Base-by-base conservation (phyloP, 2,888 invertebrate species). In the Sinelater perroti region DNA sequence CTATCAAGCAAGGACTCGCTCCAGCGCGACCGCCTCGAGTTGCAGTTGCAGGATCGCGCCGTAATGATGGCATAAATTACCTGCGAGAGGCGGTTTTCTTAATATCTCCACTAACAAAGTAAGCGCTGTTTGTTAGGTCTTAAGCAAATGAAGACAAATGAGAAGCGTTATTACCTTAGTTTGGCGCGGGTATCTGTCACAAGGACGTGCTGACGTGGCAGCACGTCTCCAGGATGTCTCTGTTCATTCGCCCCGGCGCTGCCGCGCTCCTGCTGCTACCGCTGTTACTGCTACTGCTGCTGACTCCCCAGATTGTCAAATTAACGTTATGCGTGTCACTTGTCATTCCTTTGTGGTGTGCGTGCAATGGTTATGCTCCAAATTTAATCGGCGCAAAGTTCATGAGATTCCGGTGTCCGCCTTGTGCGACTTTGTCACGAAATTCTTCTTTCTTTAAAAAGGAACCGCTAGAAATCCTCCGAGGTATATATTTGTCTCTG, bases 111-210 rank as follows among this genome's bases (percentile, higher is more conserved):
- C 64, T 63, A 65, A 65, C 63, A 67, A 68, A 68, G 65, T 64
- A 66, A 66, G 59, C 64, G 69, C 58, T 67, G 67, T 68, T 68
- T 68, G 69, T 66, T 67, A 63, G 67, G 71, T 74, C 70, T 73
- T 73, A 74, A 71, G 76, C 75, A 77, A 76, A 77, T 77, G 74
- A 77, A 77, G 77, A 77, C 75, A 75, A 75, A 77, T 74, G 75
- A 73, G 71, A 67, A 71, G 70, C 75, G 71, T 77, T 76, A 77
- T 76, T 77, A 76, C 77, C 75, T 76, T 73, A 72, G 75, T 75
- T 73, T 72, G 73, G 70, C 67, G 62, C 64, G 67, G 70, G 70
- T 72, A 74, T 73, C 75, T 65, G 67, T 69, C 67, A 72, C 70
- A 58, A 56, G 66, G 64, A 67, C 66, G 65, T 67, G 72, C 70